Evolutionary conservation across 92 coral and sea anemone species (phyloP), one percentile per base, ranked within the genome.

Genomic region (Metridium senile): DNA sequence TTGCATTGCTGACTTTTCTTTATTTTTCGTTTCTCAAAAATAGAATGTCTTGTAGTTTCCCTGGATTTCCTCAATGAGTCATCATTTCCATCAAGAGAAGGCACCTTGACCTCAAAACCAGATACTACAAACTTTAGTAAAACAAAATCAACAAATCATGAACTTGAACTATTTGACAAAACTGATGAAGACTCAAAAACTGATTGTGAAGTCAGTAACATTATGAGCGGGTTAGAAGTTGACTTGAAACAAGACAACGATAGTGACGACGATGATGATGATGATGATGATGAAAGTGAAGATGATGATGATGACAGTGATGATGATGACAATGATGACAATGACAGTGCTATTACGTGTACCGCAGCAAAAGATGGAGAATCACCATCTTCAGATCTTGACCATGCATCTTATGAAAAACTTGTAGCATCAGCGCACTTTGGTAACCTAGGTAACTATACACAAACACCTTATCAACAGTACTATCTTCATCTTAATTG

Each of bases 391-490:
- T 3, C 23, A 30, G 31, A 58, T 19, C 7, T 26, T 9, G 82
- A 63, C 26, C 53, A 57, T 11, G 65, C 74, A 1, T 62, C 54
- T 11, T 72, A 58, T 46, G 78, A 81, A 34, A 88, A 74, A 66
- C 85, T 91, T 65, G 72, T 91, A 32, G 83, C 66, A 67, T 66
- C 91, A 33, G 90, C 97, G 11, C 89, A 88, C 31, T 91, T 91
- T 91, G 91, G 97, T 49, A 82, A 82, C 26, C 75, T 84, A 54
- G 97, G 97, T 91, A 54, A 54, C 23, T 54, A 13, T 54, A 21
- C 4, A 22, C 17, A 3, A 16, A 54, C 23, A 45, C 51, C 51
- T 45, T 7, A 45, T 16, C 7, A 45, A 45, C 51, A 7, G 7
- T 16, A 45, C 51, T 45, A 45, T 45, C 51, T 45, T 16, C 51